phyloP scores from a whole-genome alignment of 2,888 invertebrate species.

The Frankliniella fusca region DNA sequence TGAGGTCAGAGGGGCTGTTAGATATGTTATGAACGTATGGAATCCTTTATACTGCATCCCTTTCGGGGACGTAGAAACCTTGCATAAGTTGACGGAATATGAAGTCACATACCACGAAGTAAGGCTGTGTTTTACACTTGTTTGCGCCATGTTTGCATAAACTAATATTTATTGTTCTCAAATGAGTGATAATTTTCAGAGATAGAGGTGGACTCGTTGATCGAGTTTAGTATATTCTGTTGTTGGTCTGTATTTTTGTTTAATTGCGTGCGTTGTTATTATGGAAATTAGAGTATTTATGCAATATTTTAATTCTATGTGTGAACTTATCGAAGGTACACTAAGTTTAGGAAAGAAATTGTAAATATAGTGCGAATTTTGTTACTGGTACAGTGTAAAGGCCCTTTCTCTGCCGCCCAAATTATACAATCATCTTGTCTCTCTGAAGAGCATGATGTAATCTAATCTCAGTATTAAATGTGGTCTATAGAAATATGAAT shows the following conservation, averaged over 20 bases:
- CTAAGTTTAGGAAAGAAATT: constrained; percentile 21
- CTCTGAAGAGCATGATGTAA: not conserved
- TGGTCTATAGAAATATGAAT: constrained; percentile 3
- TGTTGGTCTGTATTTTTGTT: constrained; percentile 24
- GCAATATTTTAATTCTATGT: constrained; percentile 24
- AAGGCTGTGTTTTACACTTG: constrained; percentile 22
- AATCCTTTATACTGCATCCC: too few species aligned
- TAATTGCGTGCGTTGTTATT: constrained; percentile 19
- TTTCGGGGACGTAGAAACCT: too few species aligned
- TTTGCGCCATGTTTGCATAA: constrained; percentile 16
- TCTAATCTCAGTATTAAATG: constrained; percentile 24
- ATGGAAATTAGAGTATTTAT: constrained; percentile 28
- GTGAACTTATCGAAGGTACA: not conserved
- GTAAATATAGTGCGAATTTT: constrained; percentile 27
- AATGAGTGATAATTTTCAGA: not conserved
- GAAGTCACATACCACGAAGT: not conserved
- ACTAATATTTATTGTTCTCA: not conserved
- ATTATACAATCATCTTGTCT: not conserved
- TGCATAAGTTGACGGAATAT: not conserved
- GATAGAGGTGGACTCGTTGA: constrained; percentile 8
- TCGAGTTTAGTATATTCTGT: not conserved
- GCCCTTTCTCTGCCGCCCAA: constrained; percentile 23
- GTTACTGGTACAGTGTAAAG: constrained; percentile 22
- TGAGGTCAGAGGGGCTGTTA: too few species aligned
- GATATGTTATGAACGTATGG: too few species aligned